A percentile compares a stretch with the other conserved stretches of the same genome.
These are phyloP conservation scores for Aricia agestis DNA, from an alignment of 1,140 invertebrate genomes.

Conservation along the genomic window DNA sequence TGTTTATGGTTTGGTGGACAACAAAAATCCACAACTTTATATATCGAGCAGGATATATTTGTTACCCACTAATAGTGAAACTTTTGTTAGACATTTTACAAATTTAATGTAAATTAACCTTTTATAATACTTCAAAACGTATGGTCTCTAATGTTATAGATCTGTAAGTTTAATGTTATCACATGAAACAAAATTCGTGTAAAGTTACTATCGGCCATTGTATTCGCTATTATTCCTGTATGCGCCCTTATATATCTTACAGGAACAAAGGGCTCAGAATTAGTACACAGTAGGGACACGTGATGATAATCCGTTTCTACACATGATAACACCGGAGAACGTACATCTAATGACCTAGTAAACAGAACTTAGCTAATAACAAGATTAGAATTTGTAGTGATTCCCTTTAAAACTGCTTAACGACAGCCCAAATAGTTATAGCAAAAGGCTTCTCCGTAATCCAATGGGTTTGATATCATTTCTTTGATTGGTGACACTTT, in stretches of 20 bases:
- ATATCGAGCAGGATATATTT: too few relatives aligned
- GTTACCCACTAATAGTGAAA: too few relatives aligned
- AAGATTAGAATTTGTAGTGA: conserved; percentile 36
- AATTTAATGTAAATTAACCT: too few relatives aligned
- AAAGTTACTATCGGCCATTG: too few relatives aligned
- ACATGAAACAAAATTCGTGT: too few relatives aligned
- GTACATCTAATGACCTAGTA: background rate
- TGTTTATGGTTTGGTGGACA: too few relatives aligned
- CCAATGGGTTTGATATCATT: conserved; percentile 9
- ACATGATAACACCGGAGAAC: background rate
- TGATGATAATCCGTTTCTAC: conserved; percentile 5
- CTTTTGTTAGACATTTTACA: too few relatives aligned
- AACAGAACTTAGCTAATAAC: conserved; percentile 18
- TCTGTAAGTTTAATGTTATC: too few relatives aligned
- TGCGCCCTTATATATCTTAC: background rate
- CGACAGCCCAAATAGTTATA: conserved; percentile 26
- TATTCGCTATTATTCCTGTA: too few relatives aligned
- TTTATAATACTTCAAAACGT: too few relatives aligned
- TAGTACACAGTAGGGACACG: background rate
- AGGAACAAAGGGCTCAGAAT: background rate
- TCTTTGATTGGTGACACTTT: background rate
- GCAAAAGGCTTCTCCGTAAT: conserved; percentile 28
- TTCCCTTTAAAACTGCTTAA: conserved; percentile 29
- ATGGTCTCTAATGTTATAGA: too few relatives aligned
- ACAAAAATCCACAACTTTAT: too few relatives aligned